These are phyloP conservation scores for Acanthochromis polyacanthus DNA, from an alignment of 2,113 vertebrate genomes.

Conservation along the genomic window DNA sequence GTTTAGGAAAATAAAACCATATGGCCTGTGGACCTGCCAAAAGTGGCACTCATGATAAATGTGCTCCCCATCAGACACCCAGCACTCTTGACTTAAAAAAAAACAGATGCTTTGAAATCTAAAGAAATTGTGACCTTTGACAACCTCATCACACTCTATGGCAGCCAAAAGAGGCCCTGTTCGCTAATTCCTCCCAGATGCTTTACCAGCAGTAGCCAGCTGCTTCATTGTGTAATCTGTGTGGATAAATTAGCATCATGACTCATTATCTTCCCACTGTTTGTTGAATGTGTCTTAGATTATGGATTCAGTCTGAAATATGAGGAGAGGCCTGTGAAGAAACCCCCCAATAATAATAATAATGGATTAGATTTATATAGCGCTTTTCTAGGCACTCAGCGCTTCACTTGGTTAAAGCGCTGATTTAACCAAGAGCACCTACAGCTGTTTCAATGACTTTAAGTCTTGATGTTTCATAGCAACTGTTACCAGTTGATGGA, in stretches of 20 bases:
- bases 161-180: constrained; percentile 33
- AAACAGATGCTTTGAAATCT: constrained; percentile 43
- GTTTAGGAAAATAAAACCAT: constrained; percentile 47
- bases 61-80: constrained; percentile 34
- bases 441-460: constrained; percentile 19
- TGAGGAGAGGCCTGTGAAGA: not conserved
- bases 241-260: constrained; percentile 38
- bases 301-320: constrained; percentile 18
- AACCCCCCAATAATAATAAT: no score
- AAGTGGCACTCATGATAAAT: constrained; percentile 62
- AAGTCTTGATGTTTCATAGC: not conserved
- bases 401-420: no score
- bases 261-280: constrained; percentile 32
- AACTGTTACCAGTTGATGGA: constrained; percentile 18
- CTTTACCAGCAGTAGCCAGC: constrained; percentile 61
- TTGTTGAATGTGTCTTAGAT: constrained; percentile 24
- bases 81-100: constrained; percentile 9
- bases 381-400: no score
- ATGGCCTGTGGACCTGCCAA: constrained; percentile 43
- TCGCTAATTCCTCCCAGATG: constrained; percentile 62
- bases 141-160: constrained; percentile 30
- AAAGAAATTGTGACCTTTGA: constrained; percentile 18
- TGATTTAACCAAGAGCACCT: not conserved
- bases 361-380: no score
- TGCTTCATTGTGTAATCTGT: constrained; percentile 37